These are phyloP conservation scores for Scaptodrosophila lebanonensis DNA, from an alignment of 1,140 invertebrate genomes.

Conservation along the genomic window DNA sequence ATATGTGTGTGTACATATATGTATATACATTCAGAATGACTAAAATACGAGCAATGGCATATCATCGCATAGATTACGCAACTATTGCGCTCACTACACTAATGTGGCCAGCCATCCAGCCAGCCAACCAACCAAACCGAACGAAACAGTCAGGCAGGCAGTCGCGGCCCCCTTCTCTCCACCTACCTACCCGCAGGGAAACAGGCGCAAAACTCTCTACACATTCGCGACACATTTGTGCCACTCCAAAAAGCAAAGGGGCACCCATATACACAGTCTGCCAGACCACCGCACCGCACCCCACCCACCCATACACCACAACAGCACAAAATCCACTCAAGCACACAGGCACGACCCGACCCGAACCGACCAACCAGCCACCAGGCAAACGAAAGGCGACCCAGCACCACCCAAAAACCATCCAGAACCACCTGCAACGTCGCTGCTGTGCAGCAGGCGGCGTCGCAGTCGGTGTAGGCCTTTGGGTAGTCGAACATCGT, in stretches of 20 bases:
- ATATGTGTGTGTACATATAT: not conserved
- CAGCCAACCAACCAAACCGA: not conserved
- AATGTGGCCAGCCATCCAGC: not conserved
- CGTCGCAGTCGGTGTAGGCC: slow-evolving; percentile 38
- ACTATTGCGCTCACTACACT: slow-evolving; percentile 45
- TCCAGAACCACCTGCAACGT: slow-evolving; percentile 8
- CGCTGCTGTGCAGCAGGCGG: slow-evolving; percentile 38
- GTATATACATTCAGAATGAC: slow-evolving; percentile 18
- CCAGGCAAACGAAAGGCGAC: not conserved
- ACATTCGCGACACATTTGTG: slow-evolving; percentile 57
- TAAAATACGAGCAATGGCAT: slow-evolving; percentile 44
- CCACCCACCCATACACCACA: slow-evolving; percentile 9
- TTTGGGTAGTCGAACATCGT: too few species aligned
- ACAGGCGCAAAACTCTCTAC: not conserved
- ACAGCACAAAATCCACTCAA: slow-evolving; percentile 52
- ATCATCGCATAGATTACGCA: slow-evolving; percentile 72
- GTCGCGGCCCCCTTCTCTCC: not conserved
- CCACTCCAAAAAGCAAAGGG: slow-evolving; percentile 48
- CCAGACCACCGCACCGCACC: not conserved
- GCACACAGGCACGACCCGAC: slow-evolving; percentile 28
- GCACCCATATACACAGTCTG: too few species aligned
- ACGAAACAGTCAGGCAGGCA: not conserved
- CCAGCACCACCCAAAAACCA: slow-evolving; percentile 4
- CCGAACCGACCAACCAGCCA: not conserved
- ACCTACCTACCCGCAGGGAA: too few species aligned